These are phyloP conservation scores for Ichneumoninae sp. DNA, from an alignment of 2,888 invertebrate species.

Conservation along the genomic window DNA sequence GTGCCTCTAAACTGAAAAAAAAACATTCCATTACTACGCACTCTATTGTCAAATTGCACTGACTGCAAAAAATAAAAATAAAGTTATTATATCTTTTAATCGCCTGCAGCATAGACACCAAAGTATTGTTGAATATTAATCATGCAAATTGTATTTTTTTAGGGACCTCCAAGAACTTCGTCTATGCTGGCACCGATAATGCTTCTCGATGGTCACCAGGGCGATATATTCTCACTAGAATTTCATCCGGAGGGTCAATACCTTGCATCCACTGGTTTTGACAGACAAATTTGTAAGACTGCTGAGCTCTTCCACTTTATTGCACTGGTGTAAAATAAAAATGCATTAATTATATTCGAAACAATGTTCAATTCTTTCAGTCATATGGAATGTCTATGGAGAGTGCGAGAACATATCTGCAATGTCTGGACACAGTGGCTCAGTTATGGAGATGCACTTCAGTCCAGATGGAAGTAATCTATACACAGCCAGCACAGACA, in stretches of 20 bases:
- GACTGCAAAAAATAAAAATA: no score
- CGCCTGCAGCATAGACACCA: not conserved
- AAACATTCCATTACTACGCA: not conserved
- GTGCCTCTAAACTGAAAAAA: constrained; percentile 9
- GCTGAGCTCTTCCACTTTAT: not conserved
- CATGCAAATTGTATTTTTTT: constrained; percentile 58
- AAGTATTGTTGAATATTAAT: not conserved
- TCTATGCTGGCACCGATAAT: constrained; percentile 96
- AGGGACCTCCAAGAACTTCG: constrained; percentile 93
- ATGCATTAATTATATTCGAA: not conserved
- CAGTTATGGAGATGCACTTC: constrained; percentile 96
- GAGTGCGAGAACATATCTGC: constrained; percentile 98
- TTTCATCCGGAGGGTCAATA: constrained; percentile 99
- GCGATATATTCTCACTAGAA: constrained; percentile 96
- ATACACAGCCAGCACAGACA: constrained; percentile 97
- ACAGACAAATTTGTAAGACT: constrained; percentile 95
- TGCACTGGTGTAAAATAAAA: not conserved
- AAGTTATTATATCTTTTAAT: not conserved
- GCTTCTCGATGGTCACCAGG: constrained; percentile 98
- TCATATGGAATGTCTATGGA: constrained; percentile 98
- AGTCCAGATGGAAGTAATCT: constrained; percentile 93
- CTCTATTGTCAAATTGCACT: no score
- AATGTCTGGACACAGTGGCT: constrained; percentile 97
- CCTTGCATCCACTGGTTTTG: constrained; percentile 97
- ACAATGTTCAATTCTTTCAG: constrained; percentile 82